phyloP scores from a whole-genome alignment of 2,797 vertebrate genomes.

The Telmatherina bonti region DNA sequence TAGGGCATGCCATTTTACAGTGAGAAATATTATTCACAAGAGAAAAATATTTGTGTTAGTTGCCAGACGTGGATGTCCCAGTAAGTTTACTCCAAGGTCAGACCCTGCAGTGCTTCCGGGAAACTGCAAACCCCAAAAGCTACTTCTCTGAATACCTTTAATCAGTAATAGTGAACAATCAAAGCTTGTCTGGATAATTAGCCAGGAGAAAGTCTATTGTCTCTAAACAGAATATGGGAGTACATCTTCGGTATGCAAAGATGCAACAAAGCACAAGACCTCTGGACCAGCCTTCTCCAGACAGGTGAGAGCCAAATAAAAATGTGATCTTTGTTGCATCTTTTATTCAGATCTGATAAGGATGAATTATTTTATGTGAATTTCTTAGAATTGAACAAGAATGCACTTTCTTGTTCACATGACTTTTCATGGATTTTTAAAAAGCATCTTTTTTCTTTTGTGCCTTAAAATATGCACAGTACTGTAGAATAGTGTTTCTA shows the following conservation, averaged over 20 bases:
- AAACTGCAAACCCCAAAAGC: not conserved
- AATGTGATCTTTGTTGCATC: not conserved
- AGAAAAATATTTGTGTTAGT: not conserved
- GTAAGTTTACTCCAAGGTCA: not conserved
- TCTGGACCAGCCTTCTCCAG: not conserved
- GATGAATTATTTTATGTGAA: not conserved
- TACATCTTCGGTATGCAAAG: not conserved
- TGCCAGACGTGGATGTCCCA: not conserved
- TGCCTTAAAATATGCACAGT: not conserved
- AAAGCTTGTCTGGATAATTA: not conserved
- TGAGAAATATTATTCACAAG: not conserved
- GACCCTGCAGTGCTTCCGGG: not conserved
- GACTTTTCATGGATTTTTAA: not conserved
- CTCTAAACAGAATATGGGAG: not conserved
- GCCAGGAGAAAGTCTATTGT: not conserved
- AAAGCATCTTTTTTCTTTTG: conserved; percentile 5
- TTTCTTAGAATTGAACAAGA: no score
- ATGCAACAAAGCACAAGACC: not conserved
- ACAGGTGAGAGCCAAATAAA: not conserved
- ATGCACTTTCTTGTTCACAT: no score
- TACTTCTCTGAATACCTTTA: not conserved
- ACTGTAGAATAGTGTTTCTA: conserved; percentile 14
- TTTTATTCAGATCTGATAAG: not conserved
- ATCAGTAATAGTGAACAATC: not conserved
- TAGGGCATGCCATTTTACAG: not conserved